Base-by-base conservation (phyloP, 2,888 invertebrate genomes). In the Parochlus steinenii region DNA sequence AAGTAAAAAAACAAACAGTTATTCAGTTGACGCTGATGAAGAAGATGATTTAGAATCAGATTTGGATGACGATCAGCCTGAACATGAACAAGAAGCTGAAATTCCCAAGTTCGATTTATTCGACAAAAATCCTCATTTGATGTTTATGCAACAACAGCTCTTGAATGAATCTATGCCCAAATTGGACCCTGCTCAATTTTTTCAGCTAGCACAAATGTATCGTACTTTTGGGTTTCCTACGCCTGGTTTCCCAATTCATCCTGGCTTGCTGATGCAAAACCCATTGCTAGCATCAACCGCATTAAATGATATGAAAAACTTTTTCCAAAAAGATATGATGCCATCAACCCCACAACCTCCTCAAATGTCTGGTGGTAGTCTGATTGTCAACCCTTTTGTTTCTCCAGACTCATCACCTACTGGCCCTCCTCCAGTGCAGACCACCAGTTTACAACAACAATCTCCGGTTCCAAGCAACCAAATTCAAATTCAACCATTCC, bases 341-440 rank as follows among this genome's bases (percentile, higher is more conserved):
- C 37, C 36, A 18, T 29, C 35, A 11, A 31, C 31, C 23, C 31
- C 39, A 6, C 32, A 32, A 15, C 19, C 26, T 17, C 19, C 26
- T 3, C 76, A 74, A 46, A 61, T 77, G 50, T 74, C 75, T 33
- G 76, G 78, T 12, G 79, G 79, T 1, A 69, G 76, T 8, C 64
- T 74, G 43, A 52, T 71, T 14, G 59, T 67, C 28, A 69, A 66
- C 38, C 59, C 51, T 11, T 47, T 53, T 39, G 51, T 48, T 42
- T 36, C 41, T 7, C 31, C 39, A 6, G 43, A 41, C n/a, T 41
- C 36, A 11, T 30, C 33, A 20, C 30, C 30, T 2, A 17, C 26
- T 20, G 26, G 7, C 4, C 30, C 31, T 17, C 16, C 34, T 14
- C 5, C 30, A 14, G 16, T 31, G 16, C 31, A 35, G 31, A 38